Base-by-base conservation (phyloP, 2,888 invertebrate species). In the Periphyllus acericola region DNA sequence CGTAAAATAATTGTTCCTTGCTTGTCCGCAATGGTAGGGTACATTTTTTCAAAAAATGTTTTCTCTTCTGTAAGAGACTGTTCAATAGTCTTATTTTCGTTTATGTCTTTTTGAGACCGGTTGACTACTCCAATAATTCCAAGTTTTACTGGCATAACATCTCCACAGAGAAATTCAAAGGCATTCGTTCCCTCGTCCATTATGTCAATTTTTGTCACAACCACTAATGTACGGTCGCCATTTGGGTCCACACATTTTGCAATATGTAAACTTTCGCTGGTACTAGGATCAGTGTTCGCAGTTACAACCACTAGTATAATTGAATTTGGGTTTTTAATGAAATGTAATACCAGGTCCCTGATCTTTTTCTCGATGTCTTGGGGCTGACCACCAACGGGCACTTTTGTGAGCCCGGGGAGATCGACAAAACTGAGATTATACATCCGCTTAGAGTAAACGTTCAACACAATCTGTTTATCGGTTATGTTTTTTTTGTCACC, bases 171-270 rank as follows among this genome's bases (percentile, higher is more conserved):
- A 90, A 99, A 98, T 92, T 99, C 99, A 92, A 99, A 98, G 0
- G 99, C 99, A 93, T 99, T 99, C 75, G 99, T 99, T 71, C 98
- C 98, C 94, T 98, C 98, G 93, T 99, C 99, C 99, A 99, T 99
- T 91, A 99, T 94, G 94, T 99, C 99, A 90, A 99, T 93, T 92
- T 99, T 99, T 11, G 99, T 99, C 79, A 99, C 96, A 46, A 99
- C 99, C 89, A 98, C 99, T 89, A 99, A 93, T 0, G 99, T 99
- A 90, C 99, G 94, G 72, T 98, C 93, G n/a, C 99, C 99, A 92
- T 99, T 98, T 9, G 97, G 96, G 92, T 99, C 99, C 0, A 97
- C 97, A 91, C 98, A 96, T 92, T 97, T 97, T 78, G 99, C 97
- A 91, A 99, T 93, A 92, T 99, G 98, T 86, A 99, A 93, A 90